phyloP scores from a whole-genome alignment of 2,113 vertebrate genomes.

The Nothobranchius furzeri region DNA sequence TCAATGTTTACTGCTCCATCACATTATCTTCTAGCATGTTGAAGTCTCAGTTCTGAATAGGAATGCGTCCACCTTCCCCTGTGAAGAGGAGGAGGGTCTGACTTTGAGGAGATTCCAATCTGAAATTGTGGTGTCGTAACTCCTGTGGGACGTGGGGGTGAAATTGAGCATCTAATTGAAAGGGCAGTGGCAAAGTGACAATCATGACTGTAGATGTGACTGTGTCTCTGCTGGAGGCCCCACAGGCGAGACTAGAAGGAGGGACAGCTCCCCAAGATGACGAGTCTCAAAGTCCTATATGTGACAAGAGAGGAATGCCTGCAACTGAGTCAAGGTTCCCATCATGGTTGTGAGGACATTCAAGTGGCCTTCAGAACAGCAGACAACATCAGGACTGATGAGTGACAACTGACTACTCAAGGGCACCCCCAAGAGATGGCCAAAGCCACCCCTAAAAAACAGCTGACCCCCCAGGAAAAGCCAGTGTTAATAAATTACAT shows the following conservation, averaged over 20 bases:
- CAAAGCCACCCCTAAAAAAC: too few relatives aligned
- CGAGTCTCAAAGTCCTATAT: constrained; percentile 59
- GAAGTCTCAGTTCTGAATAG: constrained; percentile 38
- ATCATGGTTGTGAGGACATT: constrained; percentile 8
- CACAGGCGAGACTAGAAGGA: constrained; percentile 45
- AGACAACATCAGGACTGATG: constrained; percentile 13
- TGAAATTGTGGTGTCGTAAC: constrained; percentile 61
- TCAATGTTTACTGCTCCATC: constrained; percentile 52
- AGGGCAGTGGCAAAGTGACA: constrained; percentile 78
- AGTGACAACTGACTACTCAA: too few relatives aligned
- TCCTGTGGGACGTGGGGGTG: constrained; percentile 73
- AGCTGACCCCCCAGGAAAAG: too few relatives aligned
- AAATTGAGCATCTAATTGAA: constrained; percentile 85
- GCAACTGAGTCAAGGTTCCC: background rate
- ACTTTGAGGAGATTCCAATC: constrained; percentile 72
- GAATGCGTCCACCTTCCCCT: constrained; percentile 29
- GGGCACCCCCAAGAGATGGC: too few relatives aligned
- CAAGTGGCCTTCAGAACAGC: constrained; percentile 19
- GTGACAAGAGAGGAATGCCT: constrained; percentile 33
- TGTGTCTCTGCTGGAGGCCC: constrained; percentile 52
- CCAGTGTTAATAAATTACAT: too few relatives aligned
- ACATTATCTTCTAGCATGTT: constrained; percentile 30
- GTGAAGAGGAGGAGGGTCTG: constrained; percentile 17
- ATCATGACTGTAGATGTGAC: constrained; percentile 80
- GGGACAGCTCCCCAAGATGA: constrained; percentile 54